Evolutionary conservation across 2,888 invertebrate genomes (phyloP), one percentile per base, ranked within the genome.

Genomic region (Macrophya alboannulata): DNA sequence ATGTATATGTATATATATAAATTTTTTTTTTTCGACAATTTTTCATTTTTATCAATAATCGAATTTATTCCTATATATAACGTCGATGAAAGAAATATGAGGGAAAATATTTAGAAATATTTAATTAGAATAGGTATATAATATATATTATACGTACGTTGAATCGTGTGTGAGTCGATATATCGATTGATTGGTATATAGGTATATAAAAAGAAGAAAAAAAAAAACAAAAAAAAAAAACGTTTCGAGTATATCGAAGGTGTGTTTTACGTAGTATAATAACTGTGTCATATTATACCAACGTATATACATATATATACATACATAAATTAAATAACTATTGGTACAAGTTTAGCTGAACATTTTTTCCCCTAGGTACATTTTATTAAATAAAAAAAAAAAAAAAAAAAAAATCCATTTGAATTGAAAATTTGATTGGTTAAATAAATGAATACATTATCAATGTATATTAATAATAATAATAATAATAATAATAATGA

Each of bases 401-500:
- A 31, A 31, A 31, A 31, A 31, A 31, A 31, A 3, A 15, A 25
- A 25, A 71, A 71, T 71, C 71, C 71, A 71, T 40, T 71, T 71
- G 71, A 71, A 71, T 71, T 71, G n/a, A 71, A 71, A 71, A 71
- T 71, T 71, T 37, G 40, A 71, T 71, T 71, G 71, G 71, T 71
- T 71, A 71, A 43, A 74, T 74, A 74, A 74, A 74, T 74, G 72
- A 74, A 74, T 74, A 45, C 45, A 89, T 89, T 88, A 88, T 91
- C 87, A 89, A 89, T 88, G 89, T 89, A 87, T 91, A 91, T 90
- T 88, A 31, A 72, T 72, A 25, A 43, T 72, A 31, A 43, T 72
- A 31, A 72, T 72, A 74, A 74, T 74, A 72, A 72, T 72, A 72
- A 72, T 72, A 45, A 21, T 45, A 65, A 72, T 71, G 37, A 17